These are phyloP conservation scores for Spialia ferax DNA, from an alignment of 2,888 invertebrate species.

Conservation along the genomic window DNA sequence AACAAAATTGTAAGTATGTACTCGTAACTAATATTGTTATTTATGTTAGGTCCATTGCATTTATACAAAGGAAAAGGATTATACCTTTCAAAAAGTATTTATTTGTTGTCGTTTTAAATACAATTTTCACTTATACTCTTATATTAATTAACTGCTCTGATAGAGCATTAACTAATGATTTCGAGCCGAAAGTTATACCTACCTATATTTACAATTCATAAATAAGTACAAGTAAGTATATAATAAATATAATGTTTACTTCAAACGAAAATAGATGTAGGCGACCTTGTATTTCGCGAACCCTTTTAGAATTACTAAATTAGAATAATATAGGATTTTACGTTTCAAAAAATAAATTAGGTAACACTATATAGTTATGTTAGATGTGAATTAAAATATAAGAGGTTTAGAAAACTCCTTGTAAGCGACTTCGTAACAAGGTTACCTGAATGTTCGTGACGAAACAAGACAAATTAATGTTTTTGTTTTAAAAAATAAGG, in stretches of 20 bases:
- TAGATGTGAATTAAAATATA: no score
- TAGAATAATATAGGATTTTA: not conserved
- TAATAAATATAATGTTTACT: not conserved
- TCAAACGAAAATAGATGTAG: constrained; percentile 14
- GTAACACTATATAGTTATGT: no score
- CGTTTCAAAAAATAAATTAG: not conserved
- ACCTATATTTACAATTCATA: not conserved
- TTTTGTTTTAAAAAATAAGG: constrained; percentile 8
- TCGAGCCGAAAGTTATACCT: no score
- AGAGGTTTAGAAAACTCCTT: not conserved
- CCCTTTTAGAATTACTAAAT: constrained; percentile 43
- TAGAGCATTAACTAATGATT: no score
- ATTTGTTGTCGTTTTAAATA: not conserved
- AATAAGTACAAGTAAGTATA: not conserved
- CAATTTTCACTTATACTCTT: no score
- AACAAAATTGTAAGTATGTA: not conserved
- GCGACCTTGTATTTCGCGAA: constrained; percentile 14
- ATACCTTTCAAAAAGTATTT: no score
- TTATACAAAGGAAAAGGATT: no score
- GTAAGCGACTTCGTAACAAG: not conserved
- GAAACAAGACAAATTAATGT: constrained; percentile 1
- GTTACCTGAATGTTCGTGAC: not conserved
- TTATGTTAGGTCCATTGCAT: not conserved
- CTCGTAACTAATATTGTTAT: not conserved
- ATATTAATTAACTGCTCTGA: not conserved